These are phyloP conservation scores for Battus philenor DNA, from an alignment of 1,140 invertebrate genomes.

Conservation along the genomic window DNA sequence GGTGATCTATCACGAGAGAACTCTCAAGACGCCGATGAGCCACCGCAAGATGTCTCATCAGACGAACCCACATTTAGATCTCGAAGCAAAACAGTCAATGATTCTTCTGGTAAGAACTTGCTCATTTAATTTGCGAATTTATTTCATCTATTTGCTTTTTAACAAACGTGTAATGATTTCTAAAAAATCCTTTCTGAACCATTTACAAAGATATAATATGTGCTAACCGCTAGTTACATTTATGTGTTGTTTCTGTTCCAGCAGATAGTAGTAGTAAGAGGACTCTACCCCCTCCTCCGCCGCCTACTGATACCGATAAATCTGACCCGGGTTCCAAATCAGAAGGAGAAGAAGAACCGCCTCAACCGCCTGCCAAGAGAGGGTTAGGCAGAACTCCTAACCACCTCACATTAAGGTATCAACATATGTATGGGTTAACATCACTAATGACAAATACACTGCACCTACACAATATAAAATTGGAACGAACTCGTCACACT, in stretches of 20 bases:
- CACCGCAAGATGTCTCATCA: constrained; percentile 69
- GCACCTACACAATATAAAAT: constrained; percentile 35
- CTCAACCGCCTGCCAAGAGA: constrained; percentile 81
- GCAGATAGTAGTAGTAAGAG: constrained; percentile 39
- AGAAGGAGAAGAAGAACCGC: constrained; percentile 91
- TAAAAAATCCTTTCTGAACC: too few relatives aligned
- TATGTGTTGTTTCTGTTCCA: too few relatives aligned
- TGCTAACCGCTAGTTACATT: too few relatives aligned
- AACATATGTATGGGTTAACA: constrained; percentile 59
- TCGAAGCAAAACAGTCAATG: constrained; percentile 92
- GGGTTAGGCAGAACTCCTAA: constrained; percentile 92
- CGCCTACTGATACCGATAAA: constrained; percentile 68
- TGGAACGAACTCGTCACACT: constrained; percentile 29
- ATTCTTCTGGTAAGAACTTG: constrained; percentile 81
- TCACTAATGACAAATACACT: constrained; percentile 25
- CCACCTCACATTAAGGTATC: constrained; percentile 90
- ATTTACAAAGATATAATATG: too few relatives aligned
- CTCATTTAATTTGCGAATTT: neutral
- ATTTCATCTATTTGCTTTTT: neutral
- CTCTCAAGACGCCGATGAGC: constrained; percentile 75
- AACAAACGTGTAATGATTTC: neutral
- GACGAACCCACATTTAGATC: constrained; percentile 82
- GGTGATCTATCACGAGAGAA: constrained; percentile 82
- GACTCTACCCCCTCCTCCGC: constrained; percentile 40
- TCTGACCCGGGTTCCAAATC: constrained; percentile 87